Conservation (phyloP, 2,888 invertebrate genomes). For the Drosophila vallismaia region DNA sequence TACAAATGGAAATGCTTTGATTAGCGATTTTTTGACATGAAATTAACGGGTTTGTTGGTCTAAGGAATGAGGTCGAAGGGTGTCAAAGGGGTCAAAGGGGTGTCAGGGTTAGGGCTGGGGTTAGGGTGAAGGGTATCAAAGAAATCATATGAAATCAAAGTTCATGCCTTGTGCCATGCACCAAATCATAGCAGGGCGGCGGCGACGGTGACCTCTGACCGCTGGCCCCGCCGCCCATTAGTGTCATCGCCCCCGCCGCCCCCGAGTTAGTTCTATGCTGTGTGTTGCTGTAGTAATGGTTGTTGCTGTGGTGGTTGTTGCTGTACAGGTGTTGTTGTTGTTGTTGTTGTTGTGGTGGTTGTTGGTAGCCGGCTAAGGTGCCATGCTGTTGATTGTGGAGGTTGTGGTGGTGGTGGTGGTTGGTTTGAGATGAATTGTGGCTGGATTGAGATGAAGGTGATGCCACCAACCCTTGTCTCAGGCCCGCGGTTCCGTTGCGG, state of each 20-base stretch:
- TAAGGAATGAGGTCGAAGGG: neutral
- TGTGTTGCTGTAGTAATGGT: conserved; percentile 61
- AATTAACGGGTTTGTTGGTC: neutral
- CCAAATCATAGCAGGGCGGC: conserved; percentile 85
- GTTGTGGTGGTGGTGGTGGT: conserved; percentile 60
- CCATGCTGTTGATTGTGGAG: conserved; percentile 46
- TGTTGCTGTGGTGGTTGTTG: conserved; percentile 64
- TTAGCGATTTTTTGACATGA: neutral
- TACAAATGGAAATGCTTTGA: neutral
- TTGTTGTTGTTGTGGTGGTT: conserved; percentile 72
- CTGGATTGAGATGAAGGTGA: conserved; percentile 54
- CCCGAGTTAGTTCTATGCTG: conserved; percentile 81
- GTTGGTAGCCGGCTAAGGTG: conserved; percentile 37
- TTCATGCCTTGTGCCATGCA: conserved; percentile 85
- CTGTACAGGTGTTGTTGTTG: conserved; percentile 61
- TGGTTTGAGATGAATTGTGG: conserved; percentile 60
- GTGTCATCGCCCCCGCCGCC: conserved; percentile 65
- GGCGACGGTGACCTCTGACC: conserved; percentile 83
- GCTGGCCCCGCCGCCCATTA: conserved; percentile 42
- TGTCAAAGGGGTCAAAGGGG: conserved; percentile 1
- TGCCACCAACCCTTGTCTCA: conserved; percentile 84
- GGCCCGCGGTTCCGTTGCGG: conserved; percentile 81
- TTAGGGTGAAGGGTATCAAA: neutral
- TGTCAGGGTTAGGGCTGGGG: neutral
- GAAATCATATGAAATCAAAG: conserved; percentile 74